A percentile compares a stretch with the other conserved stretches of the same genome.
Evolutionary conservation across 2,888 invertebrate genomes (phyloP).

Genomic region (Toxonevra muliebris): DNA sequence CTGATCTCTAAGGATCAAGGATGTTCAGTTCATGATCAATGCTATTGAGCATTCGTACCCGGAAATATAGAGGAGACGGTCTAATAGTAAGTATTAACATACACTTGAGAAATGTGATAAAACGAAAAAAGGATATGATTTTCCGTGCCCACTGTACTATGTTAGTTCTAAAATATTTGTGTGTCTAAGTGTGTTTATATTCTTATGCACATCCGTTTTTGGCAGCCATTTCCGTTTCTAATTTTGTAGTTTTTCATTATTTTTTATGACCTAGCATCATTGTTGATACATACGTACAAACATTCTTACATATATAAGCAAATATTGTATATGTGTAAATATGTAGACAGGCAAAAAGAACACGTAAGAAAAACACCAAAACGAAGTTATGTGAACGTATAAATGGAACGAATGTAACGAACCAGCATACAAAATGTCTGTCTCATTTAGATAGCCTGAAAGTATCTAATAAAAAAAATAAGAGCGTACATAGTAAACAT

Average conservation of each 20-base stretch:
- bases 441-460: conserved; percentile 38
- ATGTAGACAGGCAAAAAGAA: background rate
- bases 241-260: conserved; percentile 40
- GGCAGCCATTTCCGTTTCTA: conserved; percentile 33
- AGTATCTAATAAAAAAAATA: conserved; percentile 25
- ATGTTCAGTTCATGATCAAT: too few species aligned
- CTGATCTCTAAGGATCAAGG: too few species aligned
- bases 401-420: background rate
- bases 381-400: conserved; percentile 9
- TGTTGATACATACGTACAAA: background rate
- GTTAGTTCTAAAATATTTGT: background rate
- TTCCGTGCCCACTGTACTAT: background rate
- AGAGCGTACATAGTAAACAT: background rate
- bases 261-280: conserved; percentile 34
- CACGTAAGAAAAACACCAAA: background rate
- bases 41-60: too few species aligned
- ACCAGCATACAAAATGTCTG: conserved; percentile 36
- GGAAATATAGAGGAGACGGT: too few species aligned
- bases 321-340: background rate
- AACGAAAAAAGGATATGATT: too few species aligned
- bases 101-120: too few species aligned
- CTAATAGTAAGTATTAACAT: too few species aligned
- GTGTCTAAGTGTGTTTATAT: background rate
- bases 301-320: conserved; percentile 2
- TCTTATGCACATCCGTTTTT: background rate